Evolutionary conservation across 2,113 vertebrate species (phyloP).

Genomic region (Muscicapa adusta): DNA sequence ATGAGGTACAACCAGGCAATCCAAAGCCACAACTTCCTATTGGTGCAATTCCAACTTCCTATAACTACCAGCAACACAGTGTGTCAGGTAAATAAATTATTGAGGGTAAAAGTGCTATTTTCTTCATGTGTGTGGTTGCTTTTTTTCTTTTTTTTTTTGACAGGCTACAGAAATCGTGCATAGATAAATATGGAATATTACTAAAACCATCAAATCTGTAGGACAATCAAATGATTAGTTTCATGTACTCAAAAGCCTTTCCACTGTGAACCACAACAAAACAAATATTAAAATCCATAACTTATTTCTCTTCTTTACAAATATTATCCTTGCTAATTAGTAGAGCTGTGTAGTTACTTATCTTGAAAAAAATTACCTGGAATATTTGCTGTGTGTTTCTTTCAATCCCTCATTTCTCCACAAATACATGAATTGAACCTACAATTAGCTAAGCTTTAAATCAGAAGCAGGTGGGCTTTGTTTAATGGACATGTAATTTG

Average conservation of each 20-base stretch:
- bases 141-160: too few species aligned
- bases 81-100: constrained; percentile 91
- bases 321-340: not conserved
- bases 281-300: not conserved
- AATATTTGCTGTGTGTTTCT: not conserved
- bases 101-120: not conserved
- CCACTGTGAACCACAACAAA: not conserved
- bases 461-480: not conserved
- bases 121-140: fast-evolving
- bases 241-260: not conserved
- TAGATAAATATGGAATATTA: not conserved
- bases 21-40: constrained; percentile 94
- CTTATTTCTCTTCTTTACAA: not conserved
- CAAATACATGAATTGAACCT: not conserved
- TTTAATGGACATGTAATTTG: not conserved
- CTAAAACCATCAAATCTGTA: not conserved
- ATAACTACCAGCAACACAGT: constrained; percentile 99
- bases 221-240: not conserved
- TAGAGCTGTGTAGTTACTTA: not conserved
- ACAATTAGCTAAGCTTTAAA: not conserved
- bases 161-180: not conserved
- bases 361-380: not conserved
- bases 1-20: constrained; percentile 95
- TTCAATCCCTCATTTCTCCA: not conserved
- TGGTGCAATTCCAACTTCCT: constrained; percentile 96